These are phyloP conservation scores for Scyliorhinus canicula DNA, from an alignment of 2,797 vertebrate genomes.

Conservation along the genomic window DNA sequence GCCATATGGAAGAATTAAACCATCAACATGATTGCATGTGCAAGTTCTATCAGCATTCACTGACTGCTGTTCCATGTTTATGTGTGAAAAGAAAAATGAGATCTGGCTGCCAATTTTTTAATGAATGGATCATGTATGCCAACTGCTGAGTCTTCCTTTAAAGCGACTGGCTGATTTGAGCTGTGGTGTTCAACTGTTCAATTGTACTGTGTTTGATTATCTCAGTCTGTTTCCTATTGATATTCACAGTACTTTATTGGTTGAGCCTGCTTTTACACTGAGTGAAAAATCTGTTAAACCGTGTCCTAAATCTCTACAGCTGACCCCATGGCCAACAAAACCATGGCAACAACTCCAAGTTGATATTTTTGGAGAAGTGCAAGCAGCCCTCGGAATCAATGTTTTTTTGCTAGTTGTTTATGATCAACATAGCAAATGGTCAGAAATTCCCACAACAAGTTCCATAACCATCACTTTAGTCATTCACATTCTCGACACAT, in stretches of 20 bases:
- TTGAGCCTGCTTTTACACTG: background rate
- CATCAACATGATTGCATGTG: constrained; percentile 11
- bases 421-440: background rate
- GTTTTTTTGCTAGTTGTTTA: too few species aligned
- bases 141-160: background rate
- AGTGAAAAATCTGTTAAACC: background rate
- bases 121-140: constrained; percentile 18
- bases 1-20: constrained; percentile 27
- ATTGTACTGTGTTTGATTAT: background rate
- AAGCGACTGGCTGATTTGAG: constrained; percentile 12
- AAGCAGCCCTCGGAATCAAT: background rate
- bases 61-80: constrained; percentile 31
- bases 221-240: background rate
- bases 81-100: constrained; percentile 29
- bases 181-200: background rate
- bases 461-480: background rate
- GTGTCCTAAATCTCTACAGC: background rate
- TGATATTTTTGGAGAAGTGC: background rate
- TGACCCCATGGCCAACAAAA: background rate
- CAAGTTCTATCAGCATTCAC: background rate
- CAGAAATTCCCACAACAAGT: background rate
- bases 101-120: constrained; percentile 33
- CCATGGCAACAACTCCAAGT: background rate
- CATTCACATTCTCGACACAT: background rate
- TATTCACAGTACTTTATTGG: background rate